These are phyloP conservation scores for Parasteatoda tepidariorum DNA, from an alignment of 1,140 invertebrate genomes.

Conservation along the genomic window DNA sequence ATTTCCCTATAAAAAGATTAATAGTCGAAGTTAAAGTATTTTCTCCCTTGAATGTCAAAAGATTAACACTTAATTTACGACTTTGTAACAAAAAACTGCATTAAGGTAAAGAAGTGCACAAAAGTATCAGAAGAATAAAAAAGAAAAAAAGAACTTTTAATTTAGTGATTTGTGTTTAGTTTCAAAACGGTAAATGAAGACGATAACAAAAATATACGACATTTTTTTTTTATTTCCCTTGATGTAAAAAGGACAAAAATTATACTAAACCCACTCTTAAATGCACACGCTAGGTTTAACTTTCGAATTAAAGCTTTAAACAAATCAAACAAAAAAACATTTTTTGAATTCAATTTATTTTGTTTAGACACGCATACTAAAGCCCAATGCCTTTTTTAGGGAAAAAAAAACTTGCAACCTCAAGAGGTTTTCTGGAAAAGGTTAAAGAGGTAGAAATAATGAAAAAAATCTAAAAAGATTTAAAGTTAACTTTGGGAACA, in stretches of 20 bases:
- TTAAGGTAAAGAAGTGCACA: too few relatives aligned
- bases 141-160: not conserved
- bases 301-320: constrained; percentile 43
- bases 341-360: constrained; percentile 18
- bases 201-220: not conserved
- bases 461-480: not conserved
- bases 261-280: not conserved
- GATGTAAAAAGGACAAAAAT: not conserved
- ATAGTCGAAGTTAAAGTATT: too few relatives aligned
- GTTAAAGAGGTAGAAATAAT: not conserved
- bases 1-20: too few relatives aligned
- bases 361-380: constrained; percentile 33
- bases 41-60: not conserved
- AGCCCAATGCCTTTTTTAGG: too few relatives aligned
- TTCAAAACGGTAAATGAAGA: not conserved
- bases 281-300: not conserved
- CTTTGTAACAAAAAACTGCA: too few relatives aligned
- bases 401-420: constrained; percentile 7
- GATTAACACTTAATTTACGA: not conserved
- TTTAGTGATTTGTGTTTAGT: not conserved
- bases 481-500: not conserved
- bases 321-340: constrained; percentile 29
- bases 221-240: not conserved
- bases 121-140: not conserved
- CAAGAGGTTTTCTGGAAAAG: constrained; percentile 9